phyloP scores from a whole-genome alignment of 2,797 vertebrate species.

The Monodelphis domestica region DNA sequence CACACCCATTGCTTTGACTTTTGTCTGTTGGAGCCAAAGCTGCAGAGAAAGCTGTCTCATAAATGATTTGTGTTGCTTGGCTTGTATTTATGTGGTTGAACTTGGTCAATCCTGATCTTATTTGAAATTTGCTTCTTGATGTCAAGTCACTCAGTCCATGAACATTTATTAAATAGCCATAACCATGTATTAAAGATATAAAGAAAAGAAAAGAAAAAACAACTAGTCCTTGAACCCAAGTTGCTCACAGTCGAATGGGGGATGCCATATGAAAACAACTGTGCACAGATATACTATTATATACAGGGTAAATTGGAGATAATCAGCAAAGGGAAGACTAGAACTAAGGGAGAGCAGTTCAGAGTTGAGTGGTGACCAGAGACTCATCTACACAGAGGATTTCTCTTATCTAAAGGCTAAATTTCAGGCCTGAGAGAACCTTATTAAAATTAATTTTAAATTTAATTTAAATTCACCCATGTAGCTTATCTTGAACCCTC shows the following conservation, averaged over 20 bases:
- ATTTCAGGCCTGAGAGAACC: not conserved
- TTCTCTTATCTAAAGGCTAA: not conserved
- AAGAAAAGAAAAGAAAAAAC: too few species aligned
- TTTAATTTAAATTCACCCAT: not conserved
- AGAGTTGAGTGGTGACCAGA: not conserved
- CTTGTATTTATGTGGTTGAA: not conserved
- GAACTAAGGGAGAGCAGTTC: not conserved
- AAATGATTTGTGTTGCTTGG: constrained; percentile 24
- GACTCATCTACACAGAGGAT: not conserved
- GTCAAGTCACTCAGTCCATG: not conserved
- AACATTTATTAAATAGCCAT: not conserved
- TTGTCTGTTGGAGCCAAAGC: not conserved
- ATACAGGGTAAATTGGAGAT: not conserved
- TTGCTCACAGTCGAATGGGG: not conserved
- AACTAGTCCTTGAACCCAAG: not conserved
- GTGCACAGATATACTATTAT: not conserved
- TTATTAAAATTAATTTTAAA: not conserved
- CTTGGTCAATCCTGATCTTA: not conserved
- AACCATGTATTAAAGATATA: not conserved
- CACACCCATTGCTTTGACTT: constrained; percentile 4
- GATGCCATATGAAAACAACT: not conserved
- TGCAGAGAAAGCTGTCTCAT: constrained; percentile 1
- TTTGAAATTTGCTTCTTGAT: constrained; percentile 11
- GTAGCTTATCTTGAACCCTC: not conserved
- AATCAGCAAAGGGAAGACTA: not conserved